These are phyloP conservation scores for Actenoides lindsayi DNA, from an alignment of 2,113 vertebrate genomes.

Conservation along the genomic window DNA sequence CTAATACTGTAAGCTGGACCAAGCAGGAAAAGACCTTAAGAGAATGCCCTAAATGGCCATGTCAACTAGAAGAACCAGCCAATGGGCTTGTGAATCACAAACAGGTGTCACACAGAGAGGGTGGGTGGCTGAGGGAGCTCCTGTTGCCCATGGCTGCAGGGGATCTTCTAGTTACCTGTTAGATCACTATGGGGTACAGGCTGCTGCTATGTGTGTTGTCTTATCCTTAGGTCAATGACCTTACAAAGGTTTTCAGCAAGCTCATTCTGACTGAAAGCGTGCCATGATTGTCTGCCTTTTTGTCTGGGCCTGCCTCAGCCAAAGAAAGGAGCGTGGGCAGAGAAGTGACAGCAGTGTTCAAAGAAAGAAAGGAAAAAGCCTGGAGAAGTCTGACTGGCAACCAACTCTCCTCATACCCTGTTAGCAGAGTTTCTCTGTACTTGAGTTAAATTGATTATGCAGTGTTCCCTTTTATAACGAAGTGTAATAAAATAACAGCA, in stretches of 20 bases:
- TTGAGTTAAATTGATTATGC: not conserved
- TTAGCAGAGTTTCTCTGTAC: not conserved
- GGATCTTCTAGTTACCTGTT: not conserved
- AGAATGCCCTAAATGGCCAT: not conserved
- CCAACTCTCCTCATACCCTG: not conserved
- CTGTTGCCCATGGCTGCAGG: not conserved
- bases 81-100: not conserved
- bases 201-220: not conserved
- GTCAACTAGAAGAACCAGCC: not conserved
- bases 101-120: not conserved
- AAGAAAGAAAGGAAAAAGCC: not conserved
- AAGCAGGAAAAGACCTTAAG: not conserved
- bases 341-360: not conserved
- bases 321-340: not conserved
- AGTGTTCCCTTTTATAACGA: not conserved
- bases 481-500: not conserved
- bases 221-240: not conserved
- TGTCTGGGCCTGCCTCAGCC: not conserved
- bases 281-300: not conserved
- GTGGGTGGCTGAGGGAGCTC: rapidly evolving
- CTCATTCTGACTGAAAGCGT: not conserved
- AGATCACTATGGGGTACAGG: not conserved
- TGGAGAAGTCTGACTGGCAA: not conserved
- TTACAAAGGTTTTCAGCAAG: not conserved
- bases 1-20: rapidly evolving